phyloP scores from a whole-genome alignment of 2,797 vertebrate species.

The Halcyon leucocephala region DNA sequence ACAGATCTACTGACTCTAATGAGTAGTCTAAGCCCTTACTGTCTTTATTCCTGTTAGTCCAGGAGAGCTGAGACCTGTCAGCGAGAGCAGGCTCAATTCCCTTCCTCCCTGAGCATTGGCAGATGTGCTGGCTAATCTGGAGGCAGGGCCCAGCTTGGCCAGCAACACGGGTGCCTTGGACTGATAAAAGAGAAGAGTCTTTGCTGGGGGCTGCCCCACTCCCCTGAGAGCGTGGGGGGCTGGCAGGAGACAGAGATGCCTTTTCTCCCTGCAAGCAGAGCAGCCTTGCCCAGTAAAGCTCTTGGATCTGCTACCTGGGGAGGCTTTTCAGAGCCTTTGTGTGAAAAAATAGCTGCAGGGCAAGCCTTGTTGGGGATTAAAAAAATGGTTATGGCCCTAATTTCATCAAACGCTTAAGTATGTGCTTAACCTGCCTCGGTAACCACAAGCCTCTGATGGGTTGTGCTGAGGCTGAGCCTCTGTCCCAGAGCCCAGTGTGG shows the following conservation, averaged over 20 bases:
- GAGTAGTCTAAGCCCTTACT: slow-evolving; percentile 18
- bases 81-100: not conserved
- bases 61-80: not conserved
- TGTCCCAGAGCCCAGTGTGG: not conserved
- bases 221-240: not conserved
- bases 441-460: not conserved
- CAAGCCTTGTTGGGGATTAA: not conserved
- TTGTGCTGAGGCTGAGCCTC: not conserved
- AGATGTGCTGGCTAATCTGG: not conserved
- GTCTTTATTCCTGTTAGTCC: slow-evolving; percentile 25
- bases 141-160: not conserved
- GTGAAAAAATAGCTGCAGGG: not conserved
- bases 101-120: not conserved
- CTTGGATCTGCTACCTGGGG: not conserved
- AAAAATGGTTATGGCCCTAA: not conserved
- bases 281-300: not conserved
- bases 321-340: not conserved
- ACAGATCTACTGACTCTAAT: not conserved
- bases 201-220: not conserved
- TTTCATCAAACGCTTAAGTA: not conserved
- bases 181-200: not conserved
- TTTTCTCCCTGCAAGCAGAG: not conserved
- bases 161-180: not conserved
- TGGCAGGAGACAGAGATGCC: not conserved
- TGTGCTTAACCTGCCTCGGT: not conserved